A percentile compares a stretch with the other conserved stretches of the same genome.
Conservation (phyloP, 1,140 invertebrate genomes). For the Drosophila virilis region DNA sequence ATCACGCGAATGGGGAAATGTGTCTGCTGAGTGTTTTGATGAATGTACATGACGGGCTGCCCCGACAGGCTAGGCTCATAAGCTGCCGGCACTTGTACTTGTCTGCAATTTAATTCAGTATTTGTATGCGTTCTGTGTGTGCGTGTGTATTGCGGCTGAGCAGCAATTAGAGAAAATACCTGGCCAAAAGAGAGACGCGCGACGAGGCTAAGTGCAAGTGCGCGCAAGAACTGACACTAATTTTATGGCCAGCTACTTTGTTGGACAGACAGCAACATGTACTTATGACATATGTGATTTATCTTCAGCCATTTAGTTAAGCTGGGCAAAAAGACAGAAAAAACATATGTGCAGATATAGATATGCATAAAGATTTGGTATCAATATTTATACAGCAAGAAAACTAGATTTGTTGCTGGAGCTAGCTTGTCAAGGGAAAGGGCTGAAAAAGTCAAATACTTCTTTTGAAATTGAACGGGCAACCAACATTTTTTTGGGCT, state of each 20-base stretch:
- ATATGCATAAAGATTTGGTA: background rate
- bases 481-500: too few species aligned
- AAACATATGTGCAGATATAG: background rate
- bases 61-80: constrained; percentile 8
- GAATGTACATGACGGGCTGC: constrained; percentile 13
- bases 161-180: constrained; percentile 28
- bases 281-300: constrained; percentile 2
- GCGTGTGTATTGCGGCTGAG: too few species aligned
- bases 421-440: too few species aligned
- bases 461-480: too few species aligned
- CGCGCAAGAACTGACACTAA: constrained; percentile 11
- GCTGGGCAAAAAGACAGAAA: background rate
- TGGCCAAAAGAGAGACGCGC: constrained; percentile 23
- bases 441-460: too few species aligned
- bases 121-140: constrained; percentile 17
- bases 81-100: background rate
- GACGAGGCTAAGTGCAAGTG: background rate
- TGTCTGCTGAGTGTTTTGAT: constrained; percentile 37
- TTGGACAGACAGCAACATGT: background rate
- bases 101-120: constrained; percentile 24
- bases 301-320: background rate
- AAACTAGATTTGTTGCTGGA: too few species aligned
- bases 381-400: too few species aligned
- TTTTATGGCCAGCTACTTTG: constrained; percentile 20
- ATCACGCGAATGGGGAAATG: constrained; percentile 32